Evolutionary conservation across 2,113 vertebrate genomes (phyloP).

Genomic region (Pelecanus crispus): DNA sequence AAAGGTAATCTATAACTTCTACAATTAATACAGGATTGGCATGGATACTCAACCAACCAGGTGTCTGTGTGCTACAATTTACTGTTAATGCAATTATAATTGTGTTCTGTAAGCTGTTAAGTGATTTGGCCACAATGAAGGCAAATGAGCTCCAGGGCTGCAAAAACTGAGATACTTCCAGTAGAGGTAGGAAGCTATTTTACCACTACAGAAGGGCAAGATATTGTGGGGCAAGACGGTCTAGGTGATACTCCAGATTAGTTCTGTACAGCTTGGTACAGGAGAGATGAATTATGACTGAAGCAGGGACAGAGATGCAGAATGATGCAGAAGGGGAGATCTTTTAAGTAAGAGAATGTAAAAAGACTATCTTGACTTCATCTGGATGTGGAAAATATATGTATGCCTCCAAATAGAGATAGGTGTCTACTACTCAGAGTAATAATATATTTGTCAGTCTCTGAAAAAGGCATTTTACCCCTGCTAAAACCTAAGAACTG

Average conservation of each 20-base stretch:
- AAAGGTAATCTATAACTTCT: conserved; percentile 79
- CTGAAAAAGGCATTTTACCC: neutral
- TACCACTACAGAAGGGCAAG: neutral
- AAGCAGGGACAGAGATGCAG: neutral
- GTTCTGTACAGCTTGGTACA: neutral
- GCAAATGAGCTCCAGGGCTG: neutral
- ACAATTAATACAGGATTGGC: neutral
- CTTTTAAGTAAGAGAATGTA: neutral
- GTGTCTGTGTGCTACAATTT: neutral
- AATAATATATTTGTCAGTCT: neutral
- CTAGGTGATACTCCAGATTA: neutral
- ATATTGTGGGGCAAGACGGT: neutral
- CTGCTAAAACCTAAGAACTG: neutral
- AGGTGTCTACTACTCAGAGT: neutral
- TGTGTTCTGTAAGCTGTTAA: neutral
- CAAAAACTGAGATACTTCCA: neutral
- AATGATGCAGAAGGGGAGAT: neutral
- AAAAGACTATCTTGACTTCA: neutral
- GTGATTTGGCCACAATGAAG: neutral
- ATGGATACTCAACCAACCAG: neutral
- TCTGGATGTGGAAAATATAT: neutral
- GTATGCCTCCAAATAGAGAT: neutral
- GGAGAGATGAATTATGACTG: neutral
- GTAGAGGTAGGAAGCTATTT: neutral
- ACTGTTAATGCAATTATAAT: neutral